These are phyloP conservation scores for Cryptophagus acutangulus DNA, from an alignment of 2,888 invertebrate species.

Conservation along the genomic window DNA sequence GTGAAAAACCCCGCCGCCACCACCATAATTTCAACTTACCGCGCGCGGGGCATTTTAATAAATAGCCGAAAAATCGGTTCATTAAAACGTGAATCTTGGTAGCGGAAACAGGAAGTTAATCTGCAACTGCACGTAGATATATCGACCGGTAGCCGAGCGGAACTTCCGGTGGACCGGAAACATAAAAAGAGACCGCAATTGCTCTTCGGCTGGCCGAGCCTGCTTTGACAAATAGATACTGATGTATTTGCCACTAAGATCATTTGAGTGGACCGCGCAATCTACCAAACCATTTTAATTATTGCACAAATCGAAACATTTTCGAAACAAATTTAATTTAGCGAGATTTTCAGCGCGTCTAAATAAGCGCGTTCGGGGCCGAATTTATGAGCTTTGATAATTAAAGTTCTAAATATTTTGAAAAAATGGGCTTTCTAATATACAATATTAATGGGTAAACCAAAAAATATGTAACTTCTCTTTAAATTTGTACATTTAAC, in stretches of 20 bases:
- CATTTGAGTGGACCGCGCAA: no score
- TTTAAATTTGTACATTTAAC: no score
- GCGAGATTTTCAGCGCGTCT: no score
- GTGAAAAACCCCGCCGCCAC: no score
- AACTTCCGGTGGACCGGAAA: constrained; percentile 50
- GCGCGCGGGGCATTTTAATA: constrained; percentile 10
- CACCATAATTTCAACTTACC: no score
- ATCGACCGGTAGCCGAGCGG: constrained; percentile 49
- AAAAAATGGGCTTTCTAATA: no score
- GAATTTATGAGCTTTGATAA: background rate
- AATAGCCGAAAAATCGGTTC: constrained; percentile 32
- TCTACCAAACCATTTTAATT: constrained; percentile 3
- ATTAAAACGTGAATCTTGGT: constrained; percentile 42
- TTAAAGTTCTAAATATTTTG: no score
- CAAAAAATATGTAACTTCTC: no score
- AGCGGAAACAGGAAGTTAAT: constrained; percentile 49
- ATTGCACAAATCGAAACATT: constrained; percentile 2
- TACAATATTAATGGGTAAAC: no score
- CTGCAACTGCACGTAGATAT: constrained; percentile 49
- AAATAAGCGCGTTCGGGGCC: no score
- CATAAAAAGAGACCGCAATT: constrained; percentile 50
- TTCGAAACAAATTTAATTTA: no score
- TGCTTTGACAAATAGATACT: constrained; percentile 43
- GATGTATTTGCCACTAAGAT: no score
- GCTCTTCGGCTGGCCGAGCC: constrained; percentile 41